Percentiles rank a stretch among this genome's conserved stretches.
phyloP scores from a whole-genome alignment of 2,888 invertebrate species.

The Brachyptera putata region DNA sequence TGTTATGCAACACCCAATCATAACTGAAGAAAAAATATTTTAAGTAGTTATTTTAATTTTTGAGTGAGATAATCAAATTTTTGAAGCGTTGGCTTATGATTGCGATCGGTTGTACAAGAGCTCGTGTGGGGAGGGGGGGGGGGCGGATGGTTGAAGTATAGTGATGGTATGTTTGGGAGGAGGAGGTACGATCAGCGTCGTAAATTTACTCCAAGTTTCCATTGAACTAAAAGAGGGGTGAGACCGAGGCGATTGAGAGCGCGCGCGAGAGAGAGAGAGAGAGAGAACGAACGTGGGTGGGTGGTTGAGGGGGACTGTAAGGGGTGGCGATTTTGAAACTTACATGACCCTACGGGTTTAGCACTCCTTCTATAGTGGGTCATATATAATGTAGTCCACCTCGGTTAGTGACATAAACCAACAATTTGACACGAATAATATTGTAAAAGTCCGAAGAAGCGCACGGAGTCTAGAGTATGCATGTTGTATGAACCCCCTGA shows the following conservation, averaged over 20 bases:
- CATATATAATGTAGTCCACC: slow-evolving; percentile 32
- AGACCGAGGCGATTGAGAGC: background rate
- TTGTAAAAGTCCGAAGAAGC: slow-evolving; percentile 21
- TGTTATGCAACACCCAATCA: too few species aligned
- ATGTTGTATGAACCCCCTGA: background rate
- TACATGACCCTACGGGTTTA: slow-evolving; percentile 8
- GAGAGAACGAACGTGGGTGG: background rate
- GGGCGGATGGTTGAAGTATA: too few species aligned
- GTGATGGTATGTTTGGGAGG: too few species aligned
- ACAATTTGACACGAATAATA: slow-evolving; percentile 33
- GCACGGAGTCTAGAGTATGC: background rate
- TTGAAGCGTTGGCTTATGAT: too few species aligned
- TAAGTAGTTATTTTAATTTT: too few species aligned
- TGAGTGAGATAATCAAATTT: too few species aligned
- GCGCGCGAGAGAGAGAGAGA: background rate
- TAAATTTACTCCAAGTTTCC: slow-evolving; percentile 32
- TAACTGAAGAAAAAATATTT: too few species aligned
- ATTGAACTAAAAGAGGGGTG: slow-evolving; percentile 28
- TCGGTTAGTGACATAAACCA: slow-evolving; percentile 30
- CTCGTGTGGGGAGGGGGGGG: too few species aligned
- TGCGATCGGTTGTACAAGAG: too few species aligned
- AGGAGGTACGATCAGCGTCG: slow-evolving; percentile 22
- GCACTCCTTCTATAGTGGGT: slow-evolving; percentile 9
- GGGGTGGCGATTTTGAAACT: slow-evolving; percentile 18
- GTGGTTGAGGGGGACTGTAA: too few species aligned